These are phyloP conservation scores for Neomicropteryx cornuta DNA, from an alignment of 1,140 invertebrate species.

Conservation along the genomic window DNA sequence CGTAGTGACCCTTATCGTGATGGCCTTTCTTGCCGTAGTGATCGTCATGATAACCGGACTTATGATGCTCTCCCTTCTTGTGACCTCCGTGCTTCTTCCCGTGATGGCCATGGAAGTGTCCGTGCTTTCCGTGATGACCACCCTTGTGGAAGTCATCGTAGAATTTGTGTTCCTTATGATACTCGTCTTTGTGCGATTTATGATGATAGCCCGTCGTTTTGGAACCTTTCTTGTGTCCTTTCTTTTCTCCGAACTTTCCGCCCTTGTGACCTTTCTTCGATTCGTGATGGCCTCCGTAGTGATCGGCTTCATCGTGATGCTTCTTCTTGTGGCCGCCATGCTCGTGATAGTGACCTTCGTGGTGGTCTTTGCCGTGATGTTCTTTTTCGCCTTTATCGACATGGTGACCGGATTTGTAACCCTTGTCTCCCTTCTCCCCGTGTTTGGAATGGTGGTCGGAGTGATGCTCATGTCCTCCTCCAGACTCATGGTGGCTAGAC, in stretches of 20 bases:
- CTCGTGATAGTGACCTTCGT: slow-evolving; percentile 59
- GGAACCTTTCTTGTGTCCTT: slow-evolving; percentile 65
- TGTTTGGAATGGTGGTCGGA: slow-evolving; percentile 49
- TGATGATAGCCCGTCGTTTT: slow-evolving; percentile 68
- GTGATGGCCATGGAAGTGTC: slow-evolving; percentile 56
- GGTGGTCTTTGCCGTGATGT: slow-evolving; percentile 57
- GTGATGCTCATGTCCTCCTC: slow-evolving; percentile 52
- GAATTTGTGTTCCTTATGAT: slow-evolving; percentile 73
- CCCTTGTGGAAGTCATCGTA: slow-evolving; percentile 72
- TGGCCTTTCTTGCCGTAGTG: slow-evolving; percentile 64
- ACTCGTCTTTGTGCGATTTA: slow-evolving; percentile 71
- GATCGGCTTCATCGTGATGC: slow-evolving; percentile 58
- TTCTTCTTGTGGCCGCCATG: slow-evolving; percentile 64
- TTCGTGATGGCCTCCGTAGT: slow-evolving; percentile 60
- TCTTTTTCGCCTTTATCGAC: slow-evolving; percentile 58
- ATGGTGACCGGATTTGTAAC: slow-evolving; percentile 53
- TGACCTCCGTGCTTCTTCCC: slow-evolving; percentile 56
- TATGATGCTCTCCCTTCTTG: slow-evolving; percentile 59
- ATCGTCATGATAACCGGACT: slow-evolving; percentile 57
- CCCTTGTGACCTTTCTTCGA: slow-evolving; percentile 63
- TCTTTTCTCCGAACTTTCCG: slow-evolving; percentile 62
- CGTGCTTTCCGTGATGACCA: slow-evolving; percentile 57
- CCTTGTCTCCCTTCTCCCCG: slow-evolving; percentile 55
- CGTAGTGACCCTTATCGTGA: slow-evolving; percentile 56
- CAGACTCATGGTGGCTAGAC: slow-evolving; percentile 42